Evolutionary conservation across 2,113 vertebrate species (phyloP).

Genomic region (mouse (Mus musculus)): GRCm39 chr16:83479501-83480000

Average conservation of each 20-base stretch:
- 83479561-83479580: background rate
- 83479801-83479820: background rate
- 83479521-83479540: background rate
- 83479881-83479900: constrained; percentile 41
- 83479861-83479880: background rate
- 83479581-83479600: background rate
- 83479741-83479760: no score
- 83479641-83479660: background rate
- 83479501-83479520: background rate
- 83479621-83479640: background rate
- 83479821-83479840: background rate
- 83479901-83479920: constrained; percentile 40
- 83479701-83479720: background rate
- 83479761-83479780: background rate
- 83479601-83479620: background rate
- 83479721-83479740: background rate
- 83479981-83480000: constrained; percentile 9
- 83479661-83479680: background rate
- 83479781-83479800: background rate
- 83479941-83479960: constrained; percentile 43
- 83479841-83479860: background rate
- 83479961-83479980: background rate
- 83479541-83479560: constrained; percentile 33
- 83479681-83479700: background rate
- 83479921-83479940: constrained; percentile 59